phyloP scores from a whole-genome alignment of 2,113 vertebrate species.

The Pipra filicauda region DNA sequence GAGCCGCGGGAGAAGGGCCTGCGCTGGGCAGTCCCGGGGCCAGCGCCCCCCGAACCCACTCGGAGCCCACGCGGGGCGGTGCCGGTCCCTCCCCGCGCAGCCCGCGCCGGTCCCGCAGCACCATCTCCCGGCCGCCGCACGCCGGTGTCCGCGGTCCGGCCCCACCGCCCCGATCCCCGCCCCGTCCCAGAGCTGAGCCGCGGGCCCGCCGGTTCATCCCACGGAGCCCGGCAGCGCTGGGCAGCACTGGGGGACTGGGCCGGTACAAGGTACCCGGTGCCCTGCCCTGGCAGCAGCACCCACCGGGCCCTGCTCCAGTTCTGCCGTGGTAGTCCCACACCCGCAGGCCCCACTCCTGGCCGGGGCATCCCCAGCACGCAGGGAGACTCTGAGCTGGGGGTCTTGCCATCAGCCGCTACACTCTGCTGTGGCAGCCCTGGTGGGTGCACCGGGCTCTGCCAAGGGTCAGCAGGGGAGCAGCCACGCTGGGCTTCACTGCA shows the following conservation, averaged over 20 bases:
- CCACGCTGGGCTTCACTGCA: rapidly evolving
- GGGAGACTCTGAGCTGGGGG: neutral
- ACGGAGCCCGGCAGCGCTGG: neutral
- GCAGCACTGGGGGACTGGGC: neutral
- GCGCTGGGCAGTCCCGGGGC: neutral
- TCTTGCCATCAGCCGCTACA: rapidly evolving
- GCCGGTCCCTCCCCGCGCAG: neutral
- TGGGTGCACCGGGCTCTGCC: neutral
- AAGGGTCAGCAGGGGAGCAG: rapidly evolving
- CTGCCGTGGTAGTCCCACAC: neutral
- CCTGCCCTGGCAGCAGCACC: neutral
- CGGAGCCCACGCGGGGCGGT: neutral
- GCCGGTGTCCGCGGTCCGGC: neutral
- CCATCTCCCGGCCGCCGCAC: conserved; percentile 11
- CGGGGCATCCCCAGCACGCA: neutral
- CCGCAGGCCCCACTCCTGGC: neutral
- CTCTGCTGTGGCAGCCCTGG: neutral
- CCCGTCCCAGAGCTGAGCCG: neutral
- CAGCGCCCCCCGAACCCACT: neutral
- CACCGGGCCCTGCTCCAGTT: neutral
- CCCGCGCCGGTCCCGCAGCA: neutral
- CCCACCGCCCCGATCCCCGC: neutral
- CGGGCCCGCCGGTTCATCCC: neutral
- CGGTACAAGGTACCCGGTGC: too few relatives aligned
- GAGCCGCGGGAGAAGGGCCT: neutral